phyloP scores from a whole-genome alignment of 2,113 vertebrate genomes.

The Corythoichthys intestinalis region DNA sequence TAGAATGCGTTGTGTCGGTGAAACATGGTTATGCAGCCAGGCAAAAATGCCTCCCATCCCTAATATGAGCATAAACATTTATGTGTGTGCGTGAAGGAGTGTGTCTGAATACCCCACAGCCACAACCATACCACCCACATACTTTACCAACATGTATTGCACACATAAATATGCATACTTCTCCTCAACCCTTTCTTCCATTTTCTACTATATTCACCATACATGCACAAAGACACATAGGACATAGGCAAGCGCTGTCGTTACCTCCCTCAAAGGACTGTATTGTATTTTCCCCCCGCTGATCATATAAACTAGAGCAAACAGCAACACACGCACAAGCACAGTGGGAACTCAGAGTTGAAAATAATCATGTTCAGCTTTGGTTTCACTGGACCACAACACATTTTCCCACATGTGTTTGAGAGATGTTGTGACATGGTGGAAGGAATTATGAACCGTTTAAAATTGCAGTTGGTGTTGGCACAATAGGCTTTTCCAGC shows the following conservation, averaged over 20 bases:
- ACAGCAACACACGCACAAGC: conserved; percentile 19
- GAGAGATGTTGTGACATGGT: not conserved
- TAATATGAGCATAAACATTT: conserved; percentile 15
- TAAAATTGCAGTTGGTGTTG: not conserved
- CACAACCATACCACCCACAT: conserved; percentile 53
- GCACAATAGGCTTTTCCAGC: not conserved
- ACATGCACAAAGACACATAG: conserved; percentile 5
- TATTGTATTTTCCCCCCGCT: conserved; percentile 57
- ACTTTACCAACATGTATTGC: conserved; percentile 55
- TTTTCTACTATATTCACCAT: conserved; percentile 15
- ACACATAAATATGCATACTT: conserved; percentile 58
- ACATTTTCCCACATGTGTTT: too few species aligned
- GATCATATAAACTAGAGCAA: conserved; percentile 58
- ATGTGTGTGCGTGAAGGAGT: conserved; percentile 5
- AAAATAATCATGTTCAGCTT: not conserved
- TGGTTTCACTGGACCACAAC: too few species aligned
- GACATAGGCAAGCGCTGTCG: conserved; percentile 55
- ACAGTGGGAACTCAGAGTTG: not conserved
- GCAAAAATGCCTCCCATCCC: conserved; percentile 59
- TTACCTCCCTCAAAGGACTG: conserved; percentile 55
- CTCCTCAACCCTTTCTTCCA: conserved; percentile 18
- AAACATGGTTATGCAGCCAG: conserved; percentile 50
- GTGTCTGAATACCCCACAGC: conserved; percentile 50
- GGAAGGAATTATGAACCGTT: not conserved
- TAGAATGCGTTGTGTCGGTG: conserved; percentile 65